Conservation (phyloP, 2,113 vertebrate genomes). For the Micronisus gabar region DNA sequence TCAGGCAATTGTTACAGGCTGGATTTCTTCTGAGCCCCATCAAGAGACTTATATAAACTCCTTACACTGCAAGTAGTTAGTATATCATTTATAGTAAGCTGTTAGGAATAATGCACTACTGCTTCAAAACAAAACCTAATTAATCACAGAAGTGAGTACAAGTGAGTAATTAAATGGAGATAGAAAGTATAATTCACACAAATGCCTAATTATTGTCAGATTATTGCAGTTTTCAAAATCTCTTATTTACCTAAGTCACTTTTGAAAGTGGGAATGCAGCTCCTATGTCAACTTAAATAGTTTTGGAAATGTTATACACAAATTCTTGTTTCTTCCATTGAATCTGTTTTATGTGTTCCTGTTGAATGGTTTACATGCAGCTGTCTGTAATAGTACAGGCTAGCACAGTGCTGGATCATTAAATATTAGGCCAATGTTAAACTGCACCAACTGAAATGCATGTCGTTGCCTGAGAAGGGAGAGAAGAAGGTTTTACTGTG, state of each 20-base stretch:
- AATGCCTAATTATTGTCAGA: neutral
- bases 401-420: neutral
- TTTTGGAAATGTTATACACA: neutral
- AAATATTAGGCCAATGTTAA: neutral
- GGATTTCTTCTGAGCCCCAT: neutral
- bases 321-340: neutral
- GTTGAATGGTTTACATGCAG: neutral
- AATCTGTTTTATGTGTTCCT: neutral
- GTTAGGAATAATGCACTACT: neutral
- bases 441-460: neutral
- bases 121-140: constrained; percentile 28
- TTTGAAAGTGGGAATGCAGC: neutral
- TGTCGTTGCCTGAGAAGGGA: neutral
- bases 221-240: neutral
- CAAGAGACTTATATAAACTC: neutral
- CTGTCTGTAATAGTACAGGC: neutral
- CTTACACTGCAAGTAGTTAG: neutral
- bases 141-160: neutral
- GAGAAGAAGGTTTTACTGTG: neutral
- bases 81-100: neutral
- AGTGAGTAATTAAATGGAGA: neutral
- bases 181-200: neutral
- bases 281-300: neutral
- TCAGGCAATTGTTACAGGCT: neutral
- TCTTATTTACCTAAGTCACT: neutral